Percentiles rank a stretch among this genome's conserved stretches.
Conservation (phyloP, 2,113 vertebrate genomes). For the Gadus chalcogrammus region DNA sequence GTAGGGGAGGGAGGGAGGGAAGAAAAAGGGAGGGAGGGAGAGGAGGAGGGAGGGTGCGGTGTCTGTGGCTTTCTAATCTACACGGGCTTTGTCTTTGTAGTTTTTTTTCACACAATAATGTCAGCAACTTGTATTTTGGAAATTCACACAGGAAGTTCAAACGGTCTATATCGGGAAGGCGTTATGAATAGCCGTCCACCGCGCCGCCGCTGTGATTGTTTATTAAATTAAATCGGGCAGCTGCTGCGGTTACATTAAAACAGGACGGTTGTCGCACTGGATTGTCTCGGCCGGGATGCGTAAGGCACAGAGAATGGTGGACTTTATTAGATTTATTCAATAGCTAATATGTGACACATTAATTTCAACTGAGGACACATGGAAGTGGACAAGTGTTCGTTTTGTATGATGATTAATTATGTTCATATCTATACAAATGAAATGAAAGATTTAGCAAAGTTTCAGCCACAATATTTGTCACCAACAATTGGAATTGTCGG, state of each 20-base stretch:
- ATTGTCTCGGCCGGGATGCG: background rate
- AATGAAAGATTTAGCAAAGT: no score
- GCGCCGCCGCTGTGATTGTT: conserved; percentile 39
- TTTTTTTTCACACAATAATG: background rate
- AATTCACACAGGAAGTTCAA: conserved; percentile 61
- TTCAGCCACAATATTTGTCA: no score
- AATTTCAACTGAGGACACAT: no score
- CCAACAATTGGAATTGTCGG: no score
- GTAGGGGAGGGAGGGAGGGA: conserved; percentile 14
- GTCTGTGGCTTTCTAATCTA: conserved; percentile 47
- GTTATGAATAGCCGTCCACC: conserved; percentile 50
- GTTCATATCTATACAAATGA: no score
- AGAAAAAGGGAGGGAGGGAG: conserved; percentile 19
- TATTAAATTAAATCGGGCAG: conserved; percentile 36
- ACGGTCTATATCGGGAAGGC: conserved; percentile 58
- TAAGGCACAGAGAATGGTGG: background rate
- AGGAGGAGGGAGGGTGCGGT: conserved; percentile 7
- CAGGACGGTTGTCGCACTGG: background rate
- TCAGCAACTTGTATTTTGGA: conserved; percentile 1
- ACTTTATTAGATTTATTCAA: background rate
- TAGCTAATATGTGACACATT: no score
- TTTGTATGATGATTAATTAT: no score
- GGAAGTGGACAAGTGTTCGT: no score
- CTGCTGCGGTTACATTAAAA: conserved; percentile 28
- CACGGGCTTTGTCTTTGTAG: background rate